Percentiles rank a stretch among this genome's conserved stretches.
These are phyloP conservation scores for Bothrops jararaca DNA, from an alignment of 2,113 vertebrate genomes.

Conservation along the genomic window DNA sequence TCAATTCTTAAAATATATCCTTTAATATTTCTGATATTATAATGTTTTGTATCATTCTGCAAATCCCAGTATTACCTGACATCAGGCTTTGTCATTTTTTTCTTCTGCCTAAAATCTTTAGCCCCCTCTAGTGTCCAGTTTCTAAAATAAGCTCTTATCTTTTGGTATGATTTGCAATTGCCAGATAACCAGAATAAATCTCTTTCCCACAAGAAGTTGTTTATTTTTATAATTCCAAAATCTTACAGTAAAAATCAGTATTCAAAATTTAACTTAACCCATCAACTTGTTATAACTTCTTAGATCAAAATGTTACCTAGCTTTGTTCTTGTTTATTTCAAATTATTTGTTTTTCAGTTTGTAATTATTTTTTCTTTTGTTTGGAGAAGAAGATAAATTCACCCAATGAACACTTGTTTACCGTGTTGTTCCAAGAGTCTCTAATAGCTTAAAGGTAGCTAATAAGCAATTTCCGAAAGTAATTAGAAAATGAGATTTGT, in stretches of 20 bases:
- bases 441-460: neutral
- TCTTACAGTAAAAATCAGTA: neutral
- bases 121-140: neutral
- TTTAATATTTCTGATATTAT: neutral
- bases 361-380: neutral
- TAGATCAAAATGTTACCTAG: neutral
- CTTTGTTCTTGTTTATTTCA: neutral
- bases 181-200: neutral
- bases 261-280: neutral
- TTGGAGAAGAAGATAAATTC: neutral
- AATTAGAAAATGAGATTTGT: neutral
- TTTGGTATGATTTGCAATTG: neutral
- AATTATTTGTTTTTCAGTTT: neutral
- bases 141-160: neutral
- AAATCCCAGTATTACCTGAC: neutral
- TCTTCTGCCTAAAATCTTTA: neutral
- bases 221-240: neutral
- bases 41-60: neutral
- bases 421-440: neutral
- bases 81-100: neutral
- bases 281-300: neutral
- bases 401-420: neutral
- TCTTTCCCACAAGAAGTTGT: neutral
- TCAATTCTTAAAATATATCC: neutral
- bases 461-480: neutral